phyloP scores from a whole-genome alignment of 2,797 vertebrate genomes.

The Sebastes miniatus region DNA sequence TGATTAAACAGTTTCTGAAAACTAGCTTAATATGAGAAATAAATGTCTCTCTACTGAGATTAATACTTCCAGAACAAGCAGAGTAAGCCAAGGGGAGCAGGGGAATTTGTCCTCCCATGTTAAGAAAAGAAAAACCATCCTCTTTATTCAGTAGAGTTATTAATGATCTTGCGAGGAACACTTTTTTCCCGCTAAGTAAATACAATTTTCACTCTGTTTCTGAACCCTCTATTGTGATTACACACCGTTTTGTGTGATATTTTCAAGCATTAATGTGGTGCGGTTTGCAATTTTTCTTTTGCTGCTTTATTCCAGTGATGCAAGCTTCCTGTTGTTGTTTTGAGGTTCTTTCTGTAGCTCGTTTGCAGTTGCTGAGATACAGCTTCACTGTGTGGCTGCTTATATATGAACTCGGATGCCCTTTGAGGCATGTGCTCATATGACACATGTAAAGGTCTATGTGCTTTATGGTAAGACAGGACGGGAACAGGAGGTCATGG shows the following conservation, averaged over 20 bases:
- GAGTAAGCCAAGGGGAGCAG: background rate
- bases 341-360: background rate
- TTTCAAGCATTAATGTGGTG: slow-evolving; percentile 19
- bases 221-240: slow-evolving; percentile 25
- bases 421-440: slow-evolving; percentile 52
- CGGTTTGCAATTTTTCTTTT: slow-evolving; percentile 6
- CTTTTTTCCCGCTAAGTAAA: slow-evolving; percentile 19
- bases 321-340: slow-evolving; percentile 21
- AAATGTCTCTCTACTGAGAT: slow-evolving; percentile 11
- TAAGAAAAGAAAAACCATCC: slow-evolving; percentile 9
- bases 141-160: slow-evolving; percentile 11
- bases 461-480: slow-evolving; percentile 53
- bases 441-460: slow-evolving; percentile 46
- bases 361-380: background rate
- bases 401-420: slow-evolving; percentile 34
- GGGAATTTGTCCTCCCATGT: background rate
- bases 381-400: background rate
- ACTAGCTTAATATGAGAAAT: background rate
- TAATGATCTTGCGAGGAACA: slow-evolving; percentile 12
- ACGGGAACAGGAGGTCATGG: slow-evolving; percentile 67
- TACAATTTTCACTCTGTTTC: slow-evolving; percentile 5
- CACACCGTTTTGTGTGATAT: slow-evolving; percentile 30
- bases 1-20: slow-evolving; percentile 13
- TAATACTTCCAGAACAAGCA: background rate
- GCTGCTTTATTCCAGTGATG: background rate